phyloP scores from a whole-genome alignment of 2,888 invertebrate genomes.

The Leptopilina drosophilae region DNA sequence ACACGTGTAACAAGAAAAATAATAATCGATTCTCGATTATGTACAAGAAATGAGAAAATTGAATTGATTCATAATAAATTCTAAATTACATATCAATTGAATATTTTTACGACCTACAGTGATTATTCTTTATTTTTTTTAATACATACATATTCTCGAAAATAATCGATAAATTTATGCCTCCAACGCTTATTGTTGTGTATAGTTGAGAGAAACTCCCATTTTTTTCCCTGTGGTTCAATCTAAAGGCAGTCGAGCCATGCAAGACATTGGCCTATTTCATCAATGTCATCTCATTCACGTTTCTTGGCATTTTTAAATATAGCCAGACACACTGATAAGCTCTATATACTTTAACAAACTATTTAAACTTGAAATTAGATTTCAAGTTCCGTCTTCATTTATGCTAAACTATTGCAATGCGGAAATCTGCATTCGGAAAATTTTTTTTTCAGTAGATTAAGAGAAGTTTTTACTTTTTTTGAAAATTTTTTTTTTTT shows the following conservation, averaged over 20 bases:
- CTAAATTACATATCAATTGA: neutral
- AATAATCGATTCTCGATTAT: neutral
- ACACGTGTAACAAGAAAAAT: neutral
- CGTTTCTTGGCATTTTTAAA: constrained; percentile 30
- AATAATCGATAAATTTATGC: constrained; percentile 27
- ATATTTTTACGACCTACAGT: constrained; percentile 1
- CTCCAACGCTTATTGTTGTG: neutral
- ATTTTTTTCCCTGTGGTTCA: neutral
- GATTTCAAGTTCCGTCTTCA: neutral
- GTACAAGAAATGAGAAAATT: constrained; percentile 21
- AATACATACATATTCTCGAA: neutral
- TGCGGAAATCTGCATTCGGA: too few relatives aligned
- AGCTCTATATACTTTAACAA: constrained; percentile 7
- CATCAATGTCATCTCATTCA: constrained; percentile 38
- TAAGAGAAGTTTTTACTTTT: too few relatives aligned
- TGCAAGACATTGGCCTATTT: constrained; percentile 36
- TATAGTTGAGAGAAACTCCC: neutral
- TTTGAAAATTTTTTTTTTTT: too few relatives aligned
- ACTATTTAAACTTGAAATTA: constrained; percentile 30
- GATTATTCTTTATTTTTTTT: neutral
- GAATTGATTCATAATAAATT: constrained; percentile 30
- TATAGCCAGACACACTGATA: constrained; percentile 1
- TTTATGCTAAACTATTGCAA: too few relatives aligned
- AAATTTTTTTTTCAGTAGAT: too few relatives aligned
- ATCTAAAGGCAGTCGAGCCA: constrained; percentile 17